Evolutionary conservation across 2,113 vertebrate genomes (phyloP), one percentile per base, ranked within the genome.

Genomic region (Apteryx owenii): DNA sequence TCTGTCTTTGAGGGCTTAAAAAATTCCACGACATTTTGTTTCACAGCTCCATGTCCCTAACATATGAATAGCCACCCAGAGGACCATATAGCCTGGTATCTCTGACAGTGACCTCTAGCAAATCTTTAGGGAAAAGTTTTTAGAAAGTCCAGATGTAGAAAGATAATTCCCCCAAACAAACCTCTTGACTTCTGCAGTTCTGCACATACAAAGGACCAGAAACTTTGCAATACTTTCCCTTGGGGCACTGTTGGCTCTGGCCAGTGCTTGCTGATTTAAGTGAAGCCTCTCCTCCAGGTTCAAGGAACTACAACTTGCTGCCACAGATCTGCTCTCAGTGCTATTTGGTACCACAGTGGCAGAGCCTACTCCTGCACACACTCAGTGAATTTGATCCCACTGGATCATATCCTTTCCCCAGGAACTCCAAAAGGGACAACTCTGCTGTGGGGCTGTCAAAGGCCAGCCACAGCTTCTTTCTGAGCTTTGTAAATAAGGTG

Each of bases 341-440:
- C n/a, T 25, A 26, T 18, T 19, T 29, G 38, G 44, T 58, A 36
- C 36, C 1, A 1, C 26, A 58, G 64, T 29, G 78, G 6, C 69
- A 78, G 40, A 85, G 10, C 2, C 33, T 38, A 17, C 6, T 36
- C 70, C 78, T 60, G 44, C 22, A 33, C 1, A 3, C 22, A 25
- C 40, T 42, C 25, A 1, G 0, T 25, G 70, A 77, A 50, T 33
- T 44, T 64, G 25, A 53, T 9, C 12, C 50, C 20, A 21, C 2
- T 0, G 3, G 25, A 10, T 56, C 58, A 54, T 25, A 10, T 64
- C 12, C 22, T 42, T 29, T 3, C 22, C 42, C 4, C 0, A 10
- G n/a, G 15, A 80, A n/a, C 31, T 83, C 71, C 65, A 48, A 44
- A 26, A 95, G 29, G 28, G 62, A 73, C 13, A 18, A 29, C 72